Base-by-base conservation (phyloP, 2,888 invertebrate species). In the Temnothorax rugatulus region DNA sequence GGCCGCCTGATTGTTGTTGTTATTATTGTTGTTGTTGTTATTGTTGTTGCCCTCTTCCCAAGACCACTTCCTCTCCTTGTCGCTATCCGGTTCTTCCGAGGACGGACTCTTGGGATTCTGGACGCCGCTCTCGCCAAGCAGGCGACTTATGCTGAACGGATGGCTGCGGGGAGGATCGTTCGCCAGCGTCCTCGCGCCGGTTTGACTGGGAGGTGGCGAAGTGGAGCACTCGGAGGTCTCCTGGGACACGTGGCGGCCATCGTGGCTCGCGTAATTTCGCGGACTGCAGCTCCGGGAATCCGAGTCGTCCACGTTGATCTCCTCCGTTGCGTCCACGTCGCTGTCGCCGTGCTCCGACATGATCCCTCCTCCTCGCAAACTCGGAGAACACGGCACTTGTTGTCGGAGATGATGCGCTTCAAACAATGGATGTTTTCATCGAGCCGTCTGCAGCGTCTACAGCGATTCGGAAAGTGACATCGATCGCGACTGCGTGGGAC, bases 291-390 rank as follows among this genome's bases (percentile, higher is more conserved):
- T 94, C 21, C 93, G 92, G 57, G 94, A 94, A 82, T 94, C 94
- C 4, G 93, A 92, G 76, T 94, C 95, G 84, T 94, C 95, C 57
- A 95, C 95, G 89, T 95, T 95, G 83, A 95, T 95, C 92, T 95
- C 94, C 91, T 94, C 95, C 86, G 93, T 92, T 75, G 93, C 92
- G 84, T 94, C 95, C 84, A 93, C 90, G 85, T 95, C 94, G 87
- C 94, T 94, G 87, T 93, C 94, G 13, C 92, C 94, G 91, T 89
- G 94, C 77, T 93, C 93, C 86, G 94, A 94, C 94, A 94, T 94
- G 68, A 25, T 90, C 8, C 8, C 13, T 44, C 25, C 2, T 21
- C 15, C 25, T 66, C 41, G 21, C 71, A 34, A 29, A 29, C 29
- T 29, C 29, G 29, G 29, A 71, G 52, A 29, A 50, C 25, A 34